Evolutionary conservation across 1,140 invertebrate species (phyloP), one percentile per base, ranked within the genome.

Genomic region (Ephestia elutella): DNA sequence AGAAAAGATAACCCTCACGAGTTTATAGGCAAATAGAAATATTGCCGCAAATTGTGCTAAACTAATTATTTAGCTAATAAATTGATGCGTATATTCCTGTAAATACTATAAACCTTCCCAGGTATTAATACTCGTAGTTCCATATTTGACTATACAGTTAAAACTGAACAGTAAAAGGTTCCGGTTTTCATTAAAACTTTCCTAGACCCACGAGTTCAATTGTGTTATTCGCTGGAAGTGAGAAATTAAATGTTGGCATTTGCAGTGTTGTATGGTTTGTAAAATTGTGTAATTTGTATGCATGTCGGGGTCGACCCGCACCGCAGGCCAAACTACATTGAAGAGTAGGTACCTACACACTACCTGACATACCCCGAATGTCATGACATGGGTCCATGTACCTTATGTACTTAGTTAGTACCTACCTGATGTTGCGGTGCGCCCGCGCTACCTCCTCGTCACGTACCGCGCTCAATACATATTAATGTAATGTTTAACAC

Each of bases 391-490:
- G 30, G 8, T 10, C 30, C 9, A 53, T 53, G 49, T 50, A 18
- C n/a, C 13, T 25, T 19, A 50, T 70, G 62, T 70, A n/a, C n/a
- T n/a, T n/a, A n/a, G n/a, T n/a, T n/a, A n/a, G n/a, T n/a, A n/a
- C n/a, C n/a, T n/a, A n/a, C n/a, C 13, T 25, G 30, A 50, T 70
- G 62, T 70, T 21, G 30, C 48, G 20, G 48, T 54, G 66, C 80
- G 76, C 80, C 76, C 72, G 84, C 76, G 77, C 78, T 80, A 66
- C 77, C 81, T 80, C 75, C 71, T 65, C 50, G 65, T 64, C 65
- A 62, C 67, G 57, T 59, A 53, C 49, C 68, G 75, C 68, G 65
- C 72, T 65, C 67, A 71, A 79, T 85, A 87, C 80, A 86, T 86
- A 78, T 73, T 82, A 85, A 86, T 86, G 75, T 57, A 28, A 57